These are phyloP conservation scores for Molossus molossus DNA, from an alignment of 2,797 vertebrate species.

Conservation along the genomic window DNA sequence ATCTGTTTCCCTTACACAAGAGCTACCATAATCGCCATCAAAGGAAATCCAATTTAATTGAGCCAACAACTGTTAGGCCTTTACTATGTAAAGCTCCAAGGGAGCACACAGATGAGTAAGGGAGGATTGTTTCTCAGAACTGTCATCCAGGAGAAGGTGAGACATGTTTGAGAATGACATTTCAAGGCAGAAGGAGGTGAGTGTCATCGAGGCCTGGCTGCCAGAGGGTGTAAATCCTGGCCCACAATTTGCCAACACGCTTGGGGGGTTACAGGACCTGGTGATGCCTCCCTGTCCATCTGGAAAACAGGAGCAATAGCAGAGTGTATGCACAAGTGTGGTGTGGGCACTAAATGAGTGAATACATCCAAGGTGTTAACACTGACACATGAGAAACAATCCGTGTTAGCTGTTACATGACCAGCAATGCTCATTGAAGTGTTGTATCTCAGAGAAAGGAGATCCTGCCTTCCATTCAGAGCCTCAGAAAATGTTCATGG, in stretches of 20 bases:
- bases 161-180: background rate
- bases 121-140: background rate
- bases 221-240: background rate
- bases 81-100: background rate
- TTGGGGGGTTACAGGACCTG: too few relatives aligned
- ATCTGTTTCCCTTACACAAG: slow-evolving; percentile 24
- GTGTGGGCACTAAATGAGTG: background rate
- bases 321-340: background rate
- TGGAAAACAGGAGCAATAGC: background rate
- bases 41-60: slow-evolving; percentile 37
- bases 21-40: background rate
- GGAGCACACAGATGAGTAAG: background rate
- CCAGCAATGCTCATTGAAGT: background rate
- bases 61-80: background rate
- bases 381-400: background rate
- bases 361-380: background rate
- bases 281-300: background rate
- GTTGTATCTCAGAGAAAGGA: background rate
- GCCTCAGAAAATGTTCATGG: background rate
- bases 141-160: background rate
- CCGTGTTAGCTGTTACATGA: background rate
- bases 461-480: background rate
- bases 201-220: background rate
- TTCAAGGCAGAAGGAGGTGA: background rate
- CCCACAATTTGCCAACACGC: background rate